These are phyloP conservation scores for Apolygus lucorum DNA, from an alignment of 1,140 invertebrate genomes.

Conservation along the genomic window DNA sequence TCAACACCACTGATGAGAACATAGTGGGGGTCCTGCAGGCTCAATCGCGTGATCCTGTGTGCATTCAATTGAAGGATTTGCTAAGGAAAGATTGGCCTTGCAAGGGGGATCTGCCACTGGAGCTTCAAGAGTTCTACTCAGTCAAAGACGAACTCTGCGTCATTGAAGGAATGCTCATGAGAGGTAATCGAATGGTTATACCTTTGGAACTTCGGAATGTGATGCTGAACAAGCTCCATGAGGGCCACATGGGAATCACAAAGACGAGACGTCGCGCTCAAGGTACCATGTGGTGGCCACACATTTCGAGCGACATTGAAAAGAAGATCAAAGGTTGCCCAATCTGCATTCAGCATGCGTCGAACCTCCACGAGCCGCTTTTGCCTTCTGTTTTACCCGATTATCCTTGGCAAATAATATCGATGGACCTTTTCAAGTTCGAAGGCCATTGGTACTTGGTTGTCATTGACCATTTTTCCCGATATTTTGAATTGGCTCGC, in stretches of 20 bases:
- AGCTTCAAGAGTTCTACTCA: not conserved
- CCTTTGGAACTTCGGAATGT: not conserved
- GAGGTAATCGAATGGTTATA: not conserved
- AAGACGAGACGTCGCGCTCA: not conserved
- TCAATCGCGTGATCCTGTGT: not conserved
- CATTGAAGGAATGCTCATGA: not conserved
- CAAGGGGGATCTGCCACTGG: not conserved
- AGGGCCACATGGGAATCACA: not conserved
- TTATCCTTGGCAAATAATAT: no score
- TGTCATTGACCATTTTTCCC: no score
- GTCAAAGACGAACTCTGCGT: not conserved
- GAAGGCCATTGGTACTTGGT: no score
- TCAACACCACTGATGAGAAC: not conserved
- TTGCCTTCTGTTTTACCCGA: no score
- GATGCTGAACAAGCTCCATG: not conserved
- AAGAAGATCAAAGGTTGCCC: not conserved
- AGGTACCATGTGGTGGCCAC: not conserved
- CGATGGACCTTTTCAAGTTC: no score
- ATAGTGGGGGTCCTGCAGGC: not conserved
- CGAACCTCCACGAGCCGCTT: no score
- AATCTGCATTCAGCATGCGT: no score
- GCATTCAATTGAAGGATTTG: not conserved
- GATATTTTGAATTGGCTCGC: no score
- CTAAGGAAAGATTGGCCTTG: not conserved
- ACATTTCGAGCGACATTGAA: not conserved